phyloP scores from a whole-genome alignment of 1,140 invertebrate genomes.

The Polypedilum vanderplanki region DNA sequence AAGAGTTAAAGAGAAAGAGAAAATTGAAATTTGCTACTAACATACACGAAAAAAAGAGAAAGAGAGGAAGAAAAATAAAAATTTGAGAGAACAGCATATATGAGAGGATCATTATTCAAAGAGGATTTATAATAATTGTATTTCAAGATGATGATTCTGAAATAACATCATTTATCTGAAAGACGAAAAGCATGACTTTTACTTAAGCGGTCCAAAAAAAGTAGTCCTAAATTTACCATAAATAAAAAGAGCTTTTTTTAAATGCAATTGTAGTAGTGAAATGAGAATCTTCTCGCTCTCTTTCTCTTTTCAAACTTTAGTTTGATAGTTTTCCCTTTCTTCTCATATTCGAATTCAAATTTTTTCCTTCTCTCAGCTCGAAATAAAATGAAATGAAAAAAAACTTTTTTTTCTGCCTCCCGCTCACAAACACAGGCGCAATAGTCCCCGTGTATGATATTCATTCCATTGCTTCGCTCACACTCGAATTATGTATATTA shows the following conservation, averaged over 20 bases:
- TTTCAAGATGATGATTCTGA: not conserved
- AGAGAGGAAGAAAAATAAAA: not conserved
- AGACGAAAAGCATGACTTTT: no score
- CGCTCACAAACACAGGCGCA: not conserved
- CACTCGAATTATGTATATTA: not conserved
- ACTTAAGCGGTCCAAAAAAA: no score
- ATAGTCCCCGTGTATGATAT: not conserved
- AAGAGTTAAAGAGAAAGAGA: not conserved
- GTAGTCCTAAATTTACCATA: no score
- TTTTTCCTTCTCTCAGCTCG: conserved; percentile 28
- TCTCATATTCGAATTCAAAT: conserved; percentile 38
- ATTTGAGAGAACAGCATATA: not conserved
- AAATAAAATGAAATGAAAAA: not conserved
- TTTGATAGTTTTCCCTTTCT: conserved; percentile 40
- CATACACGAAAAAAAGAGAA: no score
- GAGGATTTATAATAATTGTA: conserved; percentile 26
- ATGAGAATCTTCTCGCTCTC: not conserved
- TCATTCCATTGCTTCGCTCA: not conserved
- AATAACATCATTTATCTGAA: not conserved
- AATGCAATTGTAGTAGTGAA: not conserved
- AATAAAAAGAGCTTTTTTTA: no score
- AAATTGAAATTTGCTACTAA: no score
- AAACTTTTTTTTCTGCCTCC: not conserved
- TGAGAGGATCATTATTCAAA: conserved; percentile 16
- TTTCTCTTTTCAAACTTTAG: conserved; percentile 31